phyloP scores from a whole-genome alignment of 2,797 vertebrate species.

The Gallirallus australis region DNA sequence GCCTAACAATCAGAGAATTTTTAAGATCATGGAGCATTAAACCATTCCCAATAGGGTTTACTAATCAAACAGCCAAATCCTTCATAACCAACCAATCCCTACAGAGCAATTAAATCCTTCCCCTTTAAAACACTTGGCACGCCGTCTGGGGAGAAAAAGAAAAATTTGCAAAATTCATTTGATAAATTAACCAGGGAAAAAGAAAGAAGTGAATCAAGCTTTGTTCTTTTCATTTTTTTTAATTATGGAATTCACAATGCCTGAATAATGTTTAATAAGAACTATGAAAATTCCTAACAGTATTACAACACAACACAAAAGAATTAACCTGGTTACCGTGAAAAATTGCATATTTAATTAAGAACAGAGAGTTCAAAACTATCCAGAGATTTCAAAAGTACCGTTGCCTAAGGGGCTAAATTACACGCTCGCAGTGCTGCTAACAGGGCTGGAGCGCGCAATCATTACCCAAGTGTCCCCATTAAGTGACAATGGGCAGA shows the following conservation, averaged over 20 bases:
- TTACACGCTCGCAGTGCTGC: constrained; percentile 90
- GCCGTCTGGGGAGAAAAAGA: constrained; percentile 93
- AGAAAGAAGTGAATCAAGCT: constrained; percentile 88
- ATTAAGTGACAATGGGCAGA: constrained; percentile 88
- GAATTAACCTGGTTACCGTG: constrained; percentile 92
- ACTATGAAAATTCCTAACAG: constrained; percentile 84
- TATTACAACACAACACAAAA: constrained; percentile 89
- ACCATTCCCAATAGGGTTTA: constrained; percentile 98
- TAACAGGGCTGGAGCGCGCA: constrained; percentile 86
- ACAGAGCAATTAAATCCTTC: constrained; percentile 99
- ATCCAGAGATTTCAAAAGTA: constrained; percentile 87
- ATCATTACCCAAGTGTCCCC: constrained; percentile 90
- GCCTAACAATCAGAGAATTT: constrained; percentile 96
- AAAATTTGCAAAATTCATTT: constrained; percentile 93
- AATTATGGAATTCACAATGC: constrained; percentile 90
- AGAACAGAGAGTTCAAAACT: constrained; percentile 93
- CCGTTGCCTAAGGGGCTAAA: constrained; percentile 88
- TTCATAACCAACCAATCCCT: constrained; percentile 99
- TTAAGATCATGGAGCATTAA: constrained; percentile 99
- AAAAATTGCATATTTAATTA: constrained; percentile 98
- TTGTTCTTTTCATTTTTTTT: constrained; percentile 90
- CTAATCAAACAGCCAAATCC: constrained; percentile 99
- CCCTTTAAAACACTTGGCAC: constrained; percentile 99
- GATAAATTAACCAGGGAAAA: constrained; percentile 93
- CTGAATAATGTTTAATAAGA: constrained; percentile 89